Evolutionary conservation across 2,113 vertebrate species (phyloP).

Genomic region (Saguinus imperator): DNA sequence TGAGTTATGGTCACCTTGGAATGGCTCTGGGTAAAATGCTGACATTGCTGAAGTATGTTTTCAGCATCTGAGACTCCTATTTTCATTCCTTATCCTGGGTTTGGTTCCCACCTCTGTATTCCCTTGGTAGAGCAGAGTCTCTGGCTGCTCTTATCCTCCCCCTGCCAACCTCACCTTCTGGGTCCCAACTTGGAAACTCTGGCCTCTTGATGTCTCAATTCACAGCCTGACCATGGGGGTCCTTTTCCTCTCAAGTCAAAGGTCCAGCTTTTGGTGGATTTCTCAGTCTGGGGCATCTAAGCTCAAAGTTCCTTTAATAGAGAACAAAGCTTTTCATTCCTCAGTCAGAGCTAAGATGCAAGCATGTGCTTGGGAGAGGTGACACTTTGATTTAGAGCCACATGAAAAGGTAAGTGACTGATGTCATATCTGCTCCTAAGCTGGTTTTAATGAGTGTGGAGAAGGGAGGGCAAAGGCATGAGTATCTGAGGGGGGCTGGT

Average conservation of each 20-base stretch:
- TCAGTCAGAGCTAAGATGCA: not conserved
- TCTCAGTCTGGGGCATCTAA: not conserved
- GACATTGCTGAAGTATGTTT: not conserved
- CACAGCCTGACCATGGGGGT: not conserved
- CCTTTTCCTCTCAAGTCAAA: not conserved
- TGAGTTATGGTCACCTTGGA: not conserved
- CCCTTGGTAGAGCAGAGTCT: not conserved
- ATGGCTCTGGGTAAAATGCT: not conserved
- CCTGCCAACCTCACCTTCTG: not conserved
- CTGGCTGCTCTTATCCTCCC: not conserved
- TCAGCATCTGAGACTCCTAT: not conserved
- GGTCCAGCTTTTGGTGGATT: not conserved
- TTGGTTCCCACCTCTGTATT: not conserved
- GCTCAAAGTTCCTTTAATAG: not conserved
- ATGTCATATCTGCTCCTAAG: not conserved
- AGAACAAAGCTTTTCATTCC: slow-evolving; percentile 10
- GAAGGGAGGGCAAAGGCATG: not conserved
- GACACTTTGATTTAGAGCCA: not conserved
- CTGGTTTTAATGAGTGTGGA: not conserved
- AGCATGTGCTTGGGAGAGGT: not conserved
- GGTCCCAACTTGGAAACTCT: not conserved
- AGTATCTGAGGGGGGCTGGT: not conserved
- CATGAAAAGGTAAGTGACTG: not conserved
- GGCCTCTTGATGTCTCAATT: not conserved
- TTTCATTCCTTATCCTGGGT: not conserved